Percentiles rank a stretch among this genome's conserved stretches.
Evolutionary conservation across 2,113 vertebrate genomes (phyloP).

Genomic region (Cryptotis parvus): DNA sequence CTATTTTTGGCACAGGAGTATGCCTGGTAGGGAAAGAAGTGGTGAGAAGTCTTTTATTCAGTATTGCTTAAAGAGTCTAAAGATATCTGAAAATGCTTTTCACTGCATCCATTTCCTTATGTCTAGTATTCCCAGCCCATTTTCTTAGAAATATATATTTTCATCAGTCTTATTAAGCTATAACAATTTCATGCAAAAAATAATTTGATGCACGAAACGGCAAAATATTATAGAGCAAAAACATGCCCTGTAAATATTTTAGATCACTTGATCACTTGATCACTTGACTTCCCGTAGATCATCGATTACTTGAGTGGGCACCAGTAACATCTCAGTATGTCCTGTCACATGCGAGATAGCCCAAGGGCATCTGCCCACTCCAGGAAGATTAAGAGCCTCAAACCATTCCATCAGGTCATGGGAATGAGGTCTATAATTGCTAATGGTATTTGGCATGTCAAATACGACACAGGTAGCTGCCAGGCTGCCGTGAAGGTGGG

Average conservation of each 20-base stretch:
- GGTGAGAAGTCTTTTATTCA: background rate
- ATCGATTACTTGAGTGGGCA: no score
- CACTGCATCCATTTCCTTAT: background rate
- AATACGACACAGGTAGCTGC: no score
- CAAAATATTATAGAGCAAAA: conserved; percentile 17
- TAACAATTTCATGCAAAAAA: background rate
- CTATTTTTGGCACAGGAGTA: background rate
- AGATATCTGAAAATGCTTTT: background rate
- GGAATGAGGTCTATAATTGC: no score
- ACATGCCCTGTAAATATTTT: background rate
- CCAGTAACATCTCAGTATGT: no score
- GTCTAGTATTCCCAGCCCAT: background rate
- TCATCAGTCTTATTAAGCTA: background rate
- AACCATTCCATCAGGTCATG: no score
- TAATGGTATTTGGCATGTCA: no score
- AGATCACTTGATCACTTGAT: no score
- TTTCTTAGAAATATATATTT: background rate
- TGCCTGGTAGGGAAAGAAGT: fast-evolving
- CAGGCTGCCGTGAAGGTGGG: no score
- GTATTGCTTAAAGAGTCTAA: background rate
- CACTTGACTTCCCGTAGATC: no score
- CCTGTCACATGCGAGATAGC: no score
- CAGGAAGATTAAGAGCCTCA: no score
- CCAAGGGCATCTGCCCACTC: no score
- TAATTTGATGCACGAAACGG: background rate